These are phyloP conservation scores for Polydrusus pterygomalis DNA, from an alignment of 2,888 invertebrate species.

Conservation along the genomic window DNA sequence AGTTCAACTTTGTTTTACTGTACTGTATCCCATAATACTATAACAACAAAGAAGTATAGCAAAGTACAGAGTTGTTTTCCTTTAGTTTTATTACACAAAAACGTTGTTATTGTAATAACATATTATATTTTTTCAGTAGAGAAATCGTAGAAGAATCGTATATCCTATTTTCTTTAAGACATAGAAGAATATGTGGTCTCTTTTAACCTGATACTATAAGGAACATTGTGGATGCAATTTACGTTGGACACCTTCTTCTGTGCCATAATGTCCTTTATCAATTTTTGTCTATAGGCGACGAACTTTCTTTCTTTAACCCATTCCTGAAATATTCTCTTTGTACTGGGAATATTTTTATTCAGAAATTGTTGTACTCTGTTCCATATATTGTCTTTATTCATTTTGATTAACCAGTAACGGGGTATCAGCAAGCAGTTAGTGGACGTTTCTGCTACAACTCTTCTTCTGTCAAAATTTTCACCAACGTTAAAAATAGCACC, in stretches of 20 bases:
- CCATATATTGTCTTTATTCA: slow-evolving; percentile 81
- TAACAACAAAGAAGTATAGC: no score
- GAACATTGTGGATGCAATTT: slow-evolving; percentile 78
- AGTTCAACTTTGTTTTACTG: no score
- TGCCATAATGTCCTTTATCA: slow-evolving; percentile 73
- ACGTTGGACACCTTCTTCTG: slow-evolving; percentile 74
- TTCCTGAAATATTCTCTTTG: slow-evolving; percentile 75
- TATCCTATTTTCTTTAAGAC: not conserved
- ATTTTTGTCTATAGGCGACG: slow-evolving; percentile 74
- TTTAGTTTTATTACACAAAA: no score
- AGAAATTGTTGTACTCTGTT: slow-evolving; percentile 77
- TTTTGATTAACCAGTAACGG: slow-evolving; percentile 80
- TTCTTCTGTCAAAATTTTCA: slow-evolving; percentile 78
- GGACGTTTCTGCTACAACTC: slow-evolving; percentile 78
- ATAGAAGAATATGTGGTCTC: slow-evolving; percentile 63
- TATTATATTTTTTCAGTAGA: no score
- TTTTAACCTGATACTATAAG: slow-evolving; percentile 78
- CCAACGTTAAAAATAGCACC: slow-evolving; percentile 83
- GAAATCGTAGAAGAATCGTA: no score
- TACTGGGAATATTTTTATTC: slow-evolving; percentile 76
- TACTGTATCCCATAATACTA: no score
- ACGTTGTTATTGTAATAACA: no score
- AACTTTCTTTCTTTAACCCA: slow-evolving; percentile 76
- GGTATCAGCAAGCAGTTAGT: slow-evolving; percentile 82
- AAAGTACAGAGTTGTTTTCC: no score